Evolutionary conservation across 2,888 invertebrate species (phyloP).

Genomic region (Ormyrus rosae): DNA sequence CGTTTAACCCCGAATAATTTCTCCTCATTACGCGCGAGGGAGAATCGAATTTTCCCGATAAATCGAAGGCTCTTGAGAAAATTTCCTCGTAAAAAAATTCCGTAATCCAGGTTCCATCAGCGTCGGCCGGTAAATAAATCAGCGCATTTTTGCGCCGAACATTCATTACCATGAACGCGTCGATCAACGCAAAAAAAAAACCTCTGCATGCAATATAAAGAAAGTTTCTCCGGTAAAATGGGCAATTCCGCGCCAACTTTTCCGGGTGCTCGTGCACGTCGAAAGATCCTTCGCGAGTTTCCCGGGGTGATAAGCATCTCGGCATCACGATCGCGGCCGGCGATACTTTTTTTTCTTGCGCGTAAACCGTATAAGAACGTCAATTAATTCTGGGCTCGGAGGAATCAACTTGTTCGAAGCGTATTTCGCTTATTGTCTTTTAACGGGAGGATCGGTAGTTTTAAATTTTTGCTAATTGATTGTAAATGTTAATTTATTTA

Average conservation of each 20-base stretch:
- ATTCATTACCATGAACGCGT: background rate
- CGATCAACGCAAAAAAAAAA: background rate
- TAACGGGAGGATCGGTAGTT: background rate
- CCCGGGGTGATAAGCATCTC: conserved; percentile 43
- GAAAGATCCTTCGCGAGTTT: conserved; percentile 35
- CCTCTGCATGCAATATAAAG: no score
- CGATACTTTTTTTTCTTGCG: conserved; percentile 7
- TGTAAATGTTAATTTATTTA: no score
- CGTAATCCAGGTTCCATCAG: no score
- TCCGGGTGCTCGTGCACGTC: conserved; percentile 12
- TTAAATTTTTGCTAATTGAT: no score
- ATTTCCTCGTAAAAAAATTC: no score
- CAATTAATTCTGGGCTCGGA: conserved; percentile 50
- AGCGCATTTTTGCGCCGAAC: no score
- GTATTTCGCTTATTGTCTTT: background rate
- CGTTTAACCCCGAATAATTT: no score
- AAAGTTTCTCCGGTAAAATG: background rate
- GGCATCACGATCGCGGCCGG: conserved; percentile 33
- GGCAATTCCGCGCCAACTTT: conserved; percentile 20
- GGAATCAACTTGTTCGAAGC: conserved; percentile 41
- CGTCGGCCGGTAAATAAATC: no score
- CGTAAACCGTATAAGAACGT: conserved; percentile 17
- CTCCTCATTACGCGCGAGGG: no score
- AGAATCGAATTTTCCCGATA: no score
- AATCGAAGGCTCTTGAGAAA: no score